Evolutionary conservation across 2,113 vertebrate genomes (phyloP).

Genomic region (Seriola aureovittata): DNA sequence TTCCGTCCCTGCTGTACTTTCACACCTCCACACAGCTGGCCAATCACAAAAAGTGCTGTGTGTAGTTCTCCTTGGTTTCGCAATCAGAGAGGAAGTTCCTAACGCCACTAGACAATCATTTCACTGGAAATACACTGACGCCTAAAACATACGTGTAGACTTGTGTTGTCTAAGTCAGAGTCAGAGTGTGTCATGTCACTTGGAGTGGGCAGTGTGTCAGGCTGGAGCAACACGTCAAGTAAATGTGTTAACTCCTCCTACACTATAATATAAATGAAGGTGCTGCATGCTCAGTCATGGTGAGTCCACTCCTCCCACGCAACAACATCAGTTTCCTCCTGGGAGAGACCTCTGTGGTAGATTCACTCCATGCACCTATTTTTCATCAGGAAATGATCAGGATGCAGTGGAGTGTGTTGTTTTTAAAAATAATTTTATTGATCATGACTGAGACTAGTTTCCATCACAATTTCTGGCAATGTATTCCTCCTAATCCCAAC

Average conservation of each 20-base stretch:
- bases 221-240: conserved; percentile 5
- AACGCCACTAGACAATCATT: neutral
- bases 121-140: neutral
- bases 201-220: conserved; percentile 2
- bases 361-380: conserved; percentile 1
- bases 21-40: neutral
- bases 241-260: conserved; percentile 29
- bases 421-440: conserved; percentile 20
- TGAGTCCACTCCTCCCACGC: conserved; percentile 21
- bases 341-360: conserved; percentile 8
- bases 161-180: neutral
- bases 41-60: neutral
- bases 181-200: conserved; percentile 4
- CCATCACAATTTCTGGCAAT: conserved; percentile 12
- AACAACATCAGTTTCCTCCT: conserved; percentile 14
- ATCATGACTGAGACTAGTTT: conserved; percentile 29
- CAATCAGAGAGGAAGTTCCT: neutral
- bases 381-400: conserved; percentile 9
- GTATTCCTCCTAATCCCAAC: conserved; percentile 20
- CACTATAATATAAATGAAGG: conserved; percentile 21
- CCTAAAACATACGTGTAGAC: neutral
- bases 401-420: conserved; percentile 4
- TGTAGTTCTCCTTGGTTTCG: neutral
- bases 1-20: neutral
- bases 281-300: conserved; percentile 4